Evolutionary conservation across 2,797 vertebrate species (phyloP).

Genomic region (Microctenopoma stevenorrisi): DNA sequence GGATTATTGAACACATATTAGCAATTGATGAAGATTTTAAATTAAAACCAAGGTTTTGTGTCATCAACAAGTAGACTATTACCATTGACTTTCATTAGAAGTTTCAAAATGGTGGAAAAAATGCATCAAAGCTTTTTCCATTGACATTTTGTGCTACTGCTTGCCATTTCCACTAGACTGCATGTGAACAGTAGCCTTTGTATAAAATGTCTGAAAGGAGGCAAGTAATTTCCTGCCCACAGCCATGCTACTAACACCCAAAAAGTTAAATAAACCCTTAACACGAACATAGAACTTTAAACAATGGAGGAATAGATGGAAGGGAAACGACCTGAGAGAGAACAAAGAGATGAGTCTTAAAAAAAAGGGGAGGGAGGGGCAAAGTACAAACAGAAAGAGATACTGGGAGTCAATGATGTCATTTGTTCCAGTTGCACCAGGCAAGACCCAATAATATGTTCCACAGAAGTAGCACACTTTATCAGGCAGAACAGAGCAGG

Average conservation of each 20-base stretch:
- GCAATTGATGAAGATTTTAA: constrained; percentile 40
- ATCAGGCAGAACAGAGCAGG: constrained; percentile 74
- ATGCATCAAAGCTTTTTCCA: constrained; percentile 57
- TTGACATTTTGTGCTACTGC: constrained; percentile 61
- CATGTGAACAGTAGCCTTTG: constrained; percentile 70
- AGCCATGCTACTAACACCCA: constrained; percentile 56
- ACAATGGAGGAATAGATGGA: constrained; percentile 26
- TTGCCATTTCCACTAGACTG: constrained; percentile 53
- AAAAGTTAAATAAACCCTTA: constrained; percentile 55
- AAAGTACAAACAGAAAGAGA: constrained; percentile 65
- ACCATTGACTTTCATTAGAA: constrained; percentile 42
- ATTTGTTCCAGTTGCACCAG: constrained; percentile 81
- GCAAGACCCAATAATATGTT: constrained; percentile 78
- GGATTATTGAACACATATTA: constrained; percentile 42
- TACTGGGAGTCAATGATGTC: constrained; percentile 78
- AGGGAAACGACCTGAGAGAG: constrained; percentile 21
- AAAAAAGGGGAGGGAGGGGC: constrained; percentile 28
- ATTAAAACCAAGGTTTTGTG: constrained; percentile 32
- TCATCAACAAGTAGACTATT: constrained; percentile 21
- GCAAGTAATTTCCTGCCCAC: constrained; percentile 70
- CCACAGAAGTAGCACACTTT: constrained; percentile 68
- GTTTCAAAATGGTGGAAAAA: constrained; percentile 40
- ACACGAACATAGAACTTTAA: constrained; percentile 38
- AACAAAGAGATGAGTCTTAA: constrained; percentile 30
- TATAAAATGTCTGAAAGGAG: constrained; percentile 56